A percentile compares a stretch with the other conserved stretches of the same genome.
These are phyloP conservation scores for Caenorhabditis remanei DNA, from an alignment of 1,140 invertebrate species.

Conservation along the genomic window DNA sequence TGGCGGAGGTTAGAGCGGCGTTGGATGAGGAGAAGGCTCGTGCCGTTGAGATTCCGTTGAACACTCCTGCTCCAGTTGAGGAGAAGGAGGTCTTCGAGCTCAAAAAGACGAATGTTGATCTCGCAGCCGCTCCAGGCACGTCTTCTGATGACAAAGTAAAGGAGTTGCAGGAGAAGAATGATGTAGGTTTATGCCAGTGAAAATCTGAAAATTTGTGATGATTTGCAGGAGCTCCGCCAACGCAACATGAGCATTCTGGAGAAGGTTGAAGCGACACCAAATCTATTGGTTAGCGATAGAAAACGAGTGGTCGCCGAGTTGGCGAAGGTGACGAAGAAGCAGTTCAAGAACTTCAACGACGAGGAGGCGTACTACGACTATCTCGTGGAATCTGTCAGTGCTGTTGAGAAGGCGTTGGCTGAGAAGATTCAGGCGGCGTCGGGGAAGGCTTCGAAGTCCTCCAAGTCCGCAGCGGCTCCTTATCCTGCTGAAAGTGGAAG, in stretches of 20 bases:
- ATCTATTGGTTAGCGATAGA: background rate
- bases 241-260: conserved; percentile 16
- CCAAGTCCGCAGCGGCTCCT: too few relatives aligned
- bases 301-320: conserved; percentile 1
- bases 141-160: background rate
- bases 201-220: background rate
- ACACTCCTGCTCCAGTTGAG: background rate
- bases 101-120: background rate
- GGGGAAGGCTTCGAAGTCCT: too few relatives aligned
- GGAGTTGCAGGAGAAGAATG: conserved; percentile 5
- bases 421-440: too few relatives aligned
- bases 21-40: background rate
- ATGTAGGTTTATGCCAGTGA: background rate
- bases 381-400: too few relatives aligned
- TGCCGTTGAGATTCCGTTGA: conserved; percentile 10
- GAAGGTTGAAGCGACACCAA: conserved; percentile 10
- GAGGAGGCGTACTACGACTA: background rate
- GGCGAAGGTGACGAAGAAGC: background rate
- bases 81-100: conserved; percentile 22
- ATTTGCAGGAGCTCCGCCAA: conserved; percentile 29
- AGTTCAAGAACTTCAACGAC: background rate
- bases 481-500: too few relatives aligned
- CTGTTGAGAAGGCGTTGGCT: too few relatives aligned
- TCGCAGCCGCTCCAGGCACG: conserved; percentile 28
- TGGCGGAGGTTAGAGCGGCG: background rate